Evolutionary conservation across 2,113 vertebrate species (phyloP), one percentile per base, ranked within the genome.

Genomic region (Macaca mulatta): DNA sequence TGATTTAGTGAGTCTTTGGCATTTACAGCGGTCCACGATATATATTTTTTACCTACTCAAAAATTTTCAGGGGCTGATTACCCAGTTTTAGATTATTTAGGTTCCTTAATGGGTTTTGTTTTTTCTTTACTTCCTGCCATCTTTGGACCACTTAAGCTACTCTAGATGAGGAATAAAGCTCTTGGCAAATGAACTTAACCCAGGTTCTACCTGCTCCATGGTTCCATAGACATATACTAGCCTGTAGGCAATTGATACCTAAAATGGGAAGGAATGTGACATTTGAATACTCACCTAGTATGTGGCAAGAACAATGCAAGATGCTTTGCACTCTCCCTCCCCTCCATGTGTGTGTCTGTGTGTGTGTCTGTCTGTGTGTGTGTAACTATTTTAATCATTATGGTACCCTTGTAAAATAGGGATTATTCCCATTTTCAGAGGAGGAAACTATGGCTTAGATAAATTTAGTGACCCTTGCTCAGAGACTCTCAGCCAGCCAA

Each of bases 1-100:
- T 95, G 40, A 90, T 95, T 48, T 83, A 93, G 52, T 89, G 52
- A 79, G 9, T 94, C 50, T 96, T 67, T 57, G 59, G 25, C 85
- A 78, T 83, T 91, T 95, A 89, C 3, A 30, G 2, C 67, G 38
- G 43, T 45, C 59, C 45, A 59, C 50, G 61, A 10, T 23, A 32
- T 20, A 70, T 61, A 81, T 52, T 52, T 32, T 48, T 72, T 67
- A 81, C 3, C 0, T 43, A 70, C 45, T 90, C n/a, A 40, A 3
- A 85, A 43, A 22, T 27, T 78, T 75, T 80, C 20, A 48, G 43
- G 81, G 50, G 17, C 22, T 87, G 52, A 88, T 83, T 61, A 67
- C 59, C 17, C 45, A 67, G 3, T 93, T 93, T 90, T 85, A 3
- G 27, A 50, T 81, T 86, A 74, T 78, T 7, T 89, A 40, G 40